These are phyloP conservation scores for Enteromius unitaeniatus DNA, from an alignment of 2,797 vertebrate species.

Conservation along the genomic window DNA sequence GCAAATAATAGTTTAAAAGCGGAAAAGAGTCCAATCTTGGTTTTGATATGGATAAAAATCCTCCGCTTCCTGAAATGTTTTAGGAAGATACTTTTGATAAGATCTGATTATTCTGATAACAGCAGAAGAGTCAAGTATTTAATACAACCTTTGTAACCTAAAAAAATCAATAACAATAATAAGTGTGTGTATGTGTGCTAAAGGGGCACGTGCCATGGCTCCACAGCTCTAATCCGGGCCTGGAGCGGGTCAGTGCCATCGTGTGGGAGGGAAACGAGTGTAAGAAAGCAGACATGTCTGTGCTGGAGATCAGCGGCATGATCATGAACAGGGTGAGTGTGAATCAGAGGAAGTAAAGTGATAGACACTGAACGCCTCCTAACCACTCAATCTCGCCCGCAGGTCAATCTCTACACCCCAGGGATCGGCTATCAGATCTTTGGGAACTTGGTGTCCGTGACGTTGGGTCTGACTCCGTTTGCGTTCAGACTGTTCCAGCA, in stretches of 20 bases:
- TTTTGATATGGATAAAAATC: too few relatives aligned
- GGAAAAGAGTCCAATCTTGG: too few relatives aligned
- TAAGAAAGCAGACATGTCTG: constrained; percentile 99
- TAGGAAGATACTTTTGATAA: too few relatives aligned
- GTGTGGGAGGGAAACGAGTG: constrained; percentile 99
- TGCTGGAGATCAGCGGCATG: constrained; percentile 98
- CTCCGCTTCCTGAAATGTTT: too few relatives aligned
- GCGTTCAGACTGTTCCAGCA: constrained; percentile 90
- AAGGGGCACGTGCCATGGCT: constrained; percentile 95
- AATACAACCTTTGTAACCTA: not conserved
- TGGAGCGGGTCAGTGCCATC: constrained; percentile 97
- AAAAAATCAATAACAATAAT: too few relatives aligned
- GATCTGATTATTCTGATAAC: too few relatives aligned
- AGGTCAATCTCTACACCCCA: constrained; percentile 87
- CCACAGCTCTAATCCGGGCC: constrained; percentile 91
- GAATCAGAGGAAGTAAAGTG: not conserved
- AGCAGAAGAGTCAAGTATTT: too few relatives aligned
- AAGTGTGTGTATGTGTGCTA: not conserved
- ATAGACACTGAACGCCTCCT: not conserved
- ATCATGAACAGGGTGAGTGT: constrained; percentile 95
- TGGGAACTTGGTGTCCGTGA: constrained; percentile 89
- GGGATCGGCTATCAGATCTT: constrained; percentile 97
- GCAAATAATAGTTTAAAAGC: too few relatives aligned
- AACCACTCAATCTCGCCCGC: not conserved
- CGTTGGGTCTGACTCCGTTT: constrained; percentile 92